Percentiles rank a stretch among this genome's conserved stretches.
Conservation (phyloP, 2,888 invertebrate genomes). For the Embidobia sp. region DNA sequence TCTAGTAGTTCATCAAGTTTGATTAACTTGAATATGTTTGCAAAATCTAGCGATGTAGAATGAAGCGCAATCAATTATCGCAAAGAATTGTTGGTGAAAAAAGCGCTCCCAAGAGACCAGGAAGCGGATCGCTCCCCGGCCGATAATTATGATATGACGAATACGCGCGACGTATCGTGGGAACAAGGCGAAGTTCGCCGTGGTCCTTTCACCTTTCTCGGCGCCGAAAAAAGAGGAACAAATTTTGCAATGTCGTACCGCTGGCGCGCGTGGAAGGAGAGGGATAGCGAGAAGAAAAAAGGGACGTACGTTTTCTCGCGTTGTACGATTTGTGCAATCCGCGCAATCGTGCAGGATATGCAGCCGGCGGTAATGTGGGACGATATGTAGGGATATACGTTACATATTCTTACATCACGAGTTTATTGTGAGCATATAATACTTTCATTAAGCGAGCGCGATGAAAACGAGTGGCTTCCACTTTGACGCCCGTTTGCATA, state of each 20-base stretch:
- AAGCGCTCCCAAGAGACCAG: constrained; percentile 32
- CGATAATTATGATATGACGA: constrained; percentile 62
- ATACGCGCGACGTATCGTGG: constrained; percentile 44
- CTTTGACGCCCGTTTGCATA: constrained; percentile 43
- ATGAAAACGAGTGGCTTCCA: constrained; percentile 48
- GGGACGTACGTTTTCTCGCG: constrained; percentile 64
- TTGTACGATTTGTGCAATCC: constrained; percentile 75
- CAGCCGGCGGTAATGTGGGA: constrained; percentile 75
- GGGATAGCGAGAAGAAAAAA: constrained; percentile 46
- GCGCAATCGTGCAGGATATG: constrained; percentile 74
- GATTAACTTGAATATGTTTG: no score
- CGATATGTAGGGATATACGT: constrained; percentile 72
- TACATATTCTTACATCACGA: constrained; percentile 76
- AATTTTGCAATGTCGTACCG: constrained; percentile 64
- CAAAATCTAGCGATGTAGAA: no score
- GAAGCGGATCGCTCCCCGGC: constrained; percentile 31
- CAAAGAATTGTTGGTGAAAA: no score
- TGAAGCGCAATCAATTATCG: no score
- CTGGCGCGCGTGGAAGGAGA: constrained; percentile 32
- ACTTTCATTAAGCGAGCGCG: constrained; percentile 69
- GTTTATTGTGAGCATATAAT: constrained; percentile 73
- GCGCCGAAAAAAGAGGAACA: constrained; percentile 52
- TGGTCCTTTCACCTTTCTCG: constrained; percentile 66
- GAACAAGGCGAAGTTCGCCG: constrained; percentile 32
- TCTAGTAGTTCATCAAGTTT: no score